Evolutionary conservation across 2,113 vertebrate species (phyloP), one percentile per base, ranked within the genome.

Genomic region (Otocyon megalotis): DNA sequence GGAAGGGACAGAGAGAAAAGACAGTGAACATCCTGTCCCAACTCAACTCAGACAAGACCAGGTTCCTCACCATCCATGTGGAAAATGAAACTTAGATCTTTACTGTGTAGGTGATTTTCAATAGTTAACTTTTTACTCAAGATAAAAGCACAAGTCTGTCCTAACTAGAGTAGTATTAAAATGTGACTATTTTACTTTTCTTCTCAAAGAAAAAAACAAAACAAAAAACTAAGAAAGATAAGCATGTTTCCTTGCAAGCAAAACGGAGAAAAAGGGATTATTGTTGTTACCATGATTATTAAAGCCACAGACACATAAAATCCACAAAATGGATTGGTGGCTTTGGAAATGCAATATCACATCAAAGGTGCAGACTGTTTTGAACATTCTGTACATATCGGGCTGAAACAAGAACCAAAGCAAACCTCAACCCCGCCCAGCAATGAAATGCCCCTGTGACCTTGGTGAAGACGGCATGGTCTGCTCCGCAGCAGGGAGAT

Each of bases 181-280:
- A 98, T 95, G 98, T 98, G 97, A 98, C 96, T 98, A 91, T 84
- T 97, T 97, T 54, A 97, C 86, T 63, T 91, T 93, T 65, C 15
- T 87, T 53, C 90, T 86, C 32, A 74, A 90, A 93, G 35, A 32
- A 35, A 88, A 77, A 94, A 35, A n/a, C 88, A 8, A 28, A 76
- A 77, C 43, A 50, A 50, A 43, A 95, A 72, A 94, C 48, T 97
- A 97, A 98, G 97, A 92, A 98, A 98, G 10, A 92, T 97, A 94
- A 97, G 95, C 97, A 97, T 60, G 94, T 98, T 98, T 98, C 98
- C 98, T 98, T 97, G 98, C 98, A 98, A 99, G 99, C 98, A 98
- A 97, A 98, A 98, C 50, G 91, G 97, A 94, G 54, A 98, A 97
- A 93, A 98, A 96, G 94, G 93, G 90, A 97, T 98, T 93, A 65